A percentile compares a stretch with the other conserved stretches of the same genome.
Evolutionary conservation across 2,113 vertebrate genomes (phyloP).

Genomic region (Aythya baeri): DNA sequence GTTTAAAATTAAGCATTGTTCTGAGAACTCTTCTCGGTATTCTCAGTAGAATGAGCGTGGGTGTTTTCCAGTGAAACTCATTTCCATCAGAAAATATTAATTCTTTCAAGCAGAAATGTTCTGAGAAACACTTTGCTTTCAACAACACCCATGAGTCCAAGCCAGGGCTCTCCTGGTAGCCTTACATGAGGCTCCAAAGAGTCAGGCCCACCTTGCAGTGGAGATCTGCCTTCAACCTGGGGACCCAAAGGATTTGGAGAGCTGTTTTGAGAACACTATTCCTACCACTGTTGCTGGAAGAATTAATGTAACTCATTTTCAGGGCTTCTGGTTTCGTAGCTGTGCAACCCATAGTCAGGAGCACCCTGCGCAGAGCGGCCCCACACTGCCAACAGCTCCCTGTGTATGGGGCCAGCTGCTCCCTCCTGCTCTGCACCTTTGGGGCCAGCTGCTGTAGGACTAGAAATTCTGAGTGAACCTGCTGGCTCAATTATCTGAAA

Average conservation of each 20-base stretch:
- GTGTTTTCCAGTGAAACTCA: background rate
- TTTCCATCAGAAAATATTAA: background rate
- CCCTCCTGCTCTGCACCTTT: background rate
- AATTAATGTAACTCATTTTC: background rate
- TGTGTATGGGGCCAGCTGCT: background rate
- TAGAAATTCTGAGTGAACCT: background rate
- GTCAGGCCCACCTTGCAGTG: background rate
- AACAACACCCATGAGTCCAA: background rate
- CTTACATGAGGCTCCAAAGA: background rate
- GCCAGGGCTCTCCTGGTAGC: background rate
- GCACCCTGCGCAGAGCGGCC: background rate
- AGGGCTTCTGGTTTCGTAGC: background rate
- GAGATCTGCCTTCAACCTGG: background rate
- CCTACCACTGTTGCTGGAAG: background rate
- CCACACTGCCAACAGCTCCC: accelerated
- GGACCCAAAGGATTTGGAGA: background rate
- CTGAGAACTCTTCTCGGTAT: background rate
- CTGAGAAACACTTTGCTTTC: background rate
- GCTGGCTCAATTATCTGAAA: background rate
- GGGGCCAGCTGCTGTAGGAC: background rate
- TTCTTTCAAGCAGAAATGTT: background rate
- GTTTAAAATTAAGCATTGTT: conserved; percentile 27
- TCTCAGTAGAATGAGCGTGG: background rate
- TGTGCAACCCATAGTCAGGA: background rate
- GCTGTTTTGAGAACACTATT: background rate